These are phyloP conservation scores for Rynchops niger DNA, from an alignment of 2,113 vertebrate species.

Conservation along the genomic window DNA sequence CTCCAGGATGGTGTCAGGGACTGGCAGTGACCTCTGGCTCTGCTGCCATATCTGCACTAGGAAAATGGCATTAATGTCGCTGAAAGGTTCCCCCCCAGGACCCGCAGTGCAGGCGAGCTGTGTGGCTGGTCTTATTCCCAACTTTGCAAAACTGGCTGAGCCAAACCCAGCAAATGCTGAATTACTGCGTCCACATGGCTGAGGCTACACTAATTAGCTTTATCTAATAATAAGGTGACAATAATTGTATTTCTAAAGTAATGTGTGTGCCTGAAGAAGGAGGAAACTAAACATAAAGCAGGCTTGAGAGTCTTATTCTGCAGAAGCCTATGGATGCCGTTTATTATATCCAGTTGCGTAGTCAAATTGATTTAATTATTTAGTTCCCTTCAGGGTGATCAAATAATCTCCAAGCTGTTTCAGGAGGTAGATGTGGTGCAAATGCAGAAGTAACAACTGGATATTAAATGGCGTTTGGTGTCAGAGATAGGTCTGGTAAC, in stretches of 20 bases:
- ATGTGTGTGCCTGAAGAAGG: neutral
- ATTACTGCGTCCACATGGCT: neutral
- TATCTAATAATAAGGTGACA: neutral
- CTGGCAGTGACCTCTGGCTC: neutral
- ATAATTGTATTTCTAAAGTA: neutral
- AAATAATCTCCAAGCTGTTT: neutral
- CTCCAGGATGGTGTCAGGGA: neutral
- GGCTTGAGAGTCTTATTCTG: neutral
- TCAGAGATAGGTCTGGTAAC: neutral
- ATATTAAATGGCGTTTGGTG: neutral
- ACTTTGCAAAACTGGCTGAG: neutral
- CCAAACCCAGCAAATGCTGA: neutral
- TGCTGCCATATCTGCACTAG: neutral
- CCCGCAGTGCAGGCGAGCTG: neutral
- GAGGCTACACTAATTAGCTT: neutral
- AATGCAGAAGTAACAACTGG: neutral
- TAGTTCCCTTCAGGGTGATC: neutral
- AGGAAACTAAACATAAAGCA: neutral
- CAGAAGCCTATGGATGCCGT: neutral
- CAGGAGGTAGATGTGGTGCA: neutral
- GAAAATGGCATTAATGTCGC: neutral
- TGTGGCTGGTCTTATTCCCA: neutral
- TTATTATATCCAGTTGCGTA: neutral
- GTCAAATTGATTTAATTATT: neutral
- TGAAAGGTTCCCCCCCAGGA: neutral